These are phyloP conservation scores for Zaprionus inermis DNA, from an alignment of 1,140 invertebrate species.

Conservation along the genomic window DNA sequence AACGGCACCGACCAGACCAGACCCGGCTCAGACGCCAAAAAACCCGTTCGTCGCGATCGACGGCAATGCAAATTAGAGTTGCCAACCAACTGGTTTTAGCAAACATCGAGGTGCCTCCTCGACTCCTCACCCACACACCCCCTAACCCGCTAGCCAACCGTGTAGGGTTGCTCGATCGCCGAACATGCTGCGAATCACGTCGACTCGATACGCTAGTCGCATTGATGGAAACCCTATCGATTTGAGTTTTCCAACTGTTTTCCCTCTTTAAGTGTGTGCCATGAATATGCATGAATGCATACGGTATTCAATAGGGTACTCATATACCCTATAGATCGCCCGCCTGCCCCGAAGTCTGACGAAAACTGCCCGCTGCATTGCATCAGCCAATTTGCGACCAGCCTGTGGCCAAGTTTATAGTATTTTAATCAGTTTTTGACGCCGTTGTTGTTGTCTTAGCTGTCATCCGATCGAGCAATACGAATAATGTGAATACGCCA, in stretches of 20 bases:
- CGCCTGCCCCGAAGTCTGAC: slow-evolving; percentile 33
- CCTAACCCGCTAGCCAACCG: no score
- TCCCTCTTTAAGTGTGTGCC: slow-evolving; percentile 6
- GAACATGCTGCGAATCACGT: slow-evolving; percentile 46
- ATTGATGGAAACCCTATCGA: not conserved
- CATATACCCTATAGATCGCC: slow-evolving; percentile 9
- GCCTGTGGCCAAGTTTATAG: slow-evolving; percentile 56
- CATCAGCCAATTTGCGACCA: slow-evolving; percentile 74
- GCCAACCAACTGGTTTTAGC: slow-evolving; percentile 67
- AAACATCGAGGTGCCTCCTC: not conserved
- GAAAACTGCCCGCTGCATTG: slow-evolving; percentile 73
- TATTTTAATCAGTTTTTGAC: slow-evolving; percentile 54
- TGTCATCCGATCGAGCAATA: slow-evolving; percentile 25
- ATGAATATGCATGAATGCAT: slow-evolving; percentile 32
- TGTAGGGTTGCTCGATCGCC: no score
- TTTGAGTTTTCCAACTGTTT: slow-evolving; percentile 4
- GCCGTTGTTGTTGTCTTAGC: slow-evolving; percentile 19
- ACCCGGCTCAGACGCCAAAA: slow-evolving; percentile 30
- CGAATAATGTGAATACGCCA: not conserved
- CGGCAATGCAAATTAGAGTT: slow-evolving; percentile 78
- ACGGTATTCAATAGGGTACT: not conserved
- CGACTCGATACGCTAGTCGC: not conserved
- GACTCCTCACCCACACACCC: no score
- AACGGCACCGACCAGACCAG: not conserved
- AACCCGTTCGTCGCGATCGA: slow-evolving; percentile 32